Evolutionary conservation across 2,797 vertebrate genomes (phyloP).

Genomic region (Galagoides demidoff): DNA sequence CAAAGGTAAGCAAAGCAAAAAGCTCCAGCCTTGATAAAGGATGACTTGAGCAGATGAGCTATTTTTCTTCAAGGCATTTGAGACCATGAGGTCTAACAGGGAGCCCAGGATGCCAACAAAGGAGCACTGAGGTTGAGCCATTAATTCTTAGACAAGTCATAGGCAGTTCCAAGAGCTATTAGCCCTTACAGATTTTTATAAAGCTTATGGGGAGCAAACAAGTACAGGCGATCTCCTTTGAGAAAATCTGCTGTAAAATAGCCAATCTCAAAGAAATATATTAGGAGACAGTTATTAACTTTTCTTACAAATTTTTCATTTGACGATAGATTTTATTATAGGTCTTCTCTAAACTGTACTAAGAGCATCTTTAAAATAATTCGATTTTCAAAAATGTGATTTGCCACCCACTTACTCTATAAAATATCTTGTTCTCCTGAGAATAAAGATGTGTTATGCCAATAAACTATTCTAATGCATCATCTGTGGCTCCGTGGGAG

Average conservation of each 20-base stretch:
- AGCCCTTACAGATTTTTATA: slow-evolving; percentile 53
- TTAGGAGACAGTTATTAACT: slow-evolving; percentile 65
- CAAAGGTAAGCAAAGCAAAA: slow-evolving; percentile 45
- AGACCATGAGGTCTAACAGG: slow-evolving; percentile 53
- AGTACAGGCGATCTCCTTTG: slow-evolving; percentile 23
- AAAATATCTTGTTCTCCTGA: slow-evolving; percentile 72
- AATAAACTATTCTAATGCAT: slow-evolving; percentile 74
- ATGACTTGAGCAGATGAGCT: slow-evolving; percentile 42
- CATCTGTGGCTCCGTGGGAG: slow-evolving; percentile 53
- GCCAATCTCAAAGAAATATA: slow-evolving; percentile 63
- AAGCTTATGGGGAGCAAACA: background rate
- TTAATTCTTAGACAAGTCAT: slow-evolving; percentile 73
- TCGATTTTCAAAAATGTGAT: slow-evolving; percentile 71
- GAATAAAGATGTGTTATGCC: slow-evolving; percentile 64
- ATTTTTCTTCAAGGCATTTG: slow-evolving; percentile 68
- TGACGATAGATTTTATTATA: slow-evolving; percentile 68
- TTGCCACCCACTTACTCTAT: slow-evolving; percentile 73
- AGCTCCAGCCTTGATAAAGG: slow-evolving; percentile 44
- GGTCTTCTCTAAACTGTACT: slow-evolving; percentile 68
- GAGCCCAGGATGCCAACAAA: slow-evolving; percentile 56
- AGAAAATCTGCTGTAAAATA: slow-evolving; percentile 66
- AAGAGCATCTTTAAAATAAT: slow-evolving; percentile 73
- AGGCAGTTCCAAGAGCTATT: slow-evolving; percentile 46
- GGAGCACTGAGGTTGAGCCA: slow-evolving; percentile 55
- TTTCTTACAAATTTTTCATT: slow-evolving; percentile 70